Base-by-base conservation (phyloP, 2,113 vertebrate genomes). In the Neopipo cinnamomea region DNA sequence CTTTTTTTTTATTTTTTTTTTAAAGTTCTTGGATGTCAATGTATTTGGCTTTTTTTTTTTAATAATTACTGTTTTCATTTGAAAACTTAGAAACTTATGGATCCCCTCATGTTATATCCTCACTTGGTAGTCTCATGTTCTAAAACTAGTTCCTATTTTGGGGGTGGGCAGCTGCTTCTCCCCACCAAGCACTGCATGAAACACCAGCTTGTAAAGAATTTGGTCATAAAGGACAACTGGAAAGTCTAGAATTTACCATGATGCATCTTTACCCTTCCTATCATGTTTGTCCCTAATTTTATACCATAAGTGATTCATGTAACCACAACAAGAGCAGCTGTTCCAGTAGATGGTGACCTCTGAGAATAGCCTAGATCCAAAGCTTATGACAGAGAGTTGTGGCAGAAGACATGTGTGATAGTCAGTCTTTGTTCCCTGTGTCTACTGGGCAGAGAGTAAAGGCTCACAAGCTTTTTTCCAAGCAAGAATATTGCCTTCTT, bases 251-350 rank as follows among this genome's bases (percentile, higher is more conserved):
- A 71, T 78, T 91, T 87, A 89, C 78, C 53, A 42, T 55, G 49
- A 84, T 59, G 62, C 23, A 70, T 96, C 80, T 82, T 78, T 14
- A 82, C 53, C 55, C 90, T 90, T 79, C 68, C 76, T 71, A 65
- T 79, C 53, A 66, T 55, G 46, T 81, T 75, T 75, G 68, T 55
- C 61, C 73, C 79, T 85, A 87, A 94, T 92, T 93, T 96, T 91
- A 78, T 27, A 72, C 50, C 14, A 1, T 33, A 66, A 89, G 42
- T 75, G 47, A 94, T 65, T 95, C 80, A 84, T 41, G 59, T 52
- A 90, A 87, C 82, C 88, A 89, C 88, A 85, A 65, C 44, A 70
- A 68, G 76, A 87, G 61, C 96, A 94, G 88, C 75, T 94, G 93
- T 55, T 61, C 73, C 61, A 85, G 65, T 67, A 20, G 53, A 59